phyloP scores from a whole-genome alignment of 2,113 vertebrate genomes.

The Varanus salvator region DNA sequence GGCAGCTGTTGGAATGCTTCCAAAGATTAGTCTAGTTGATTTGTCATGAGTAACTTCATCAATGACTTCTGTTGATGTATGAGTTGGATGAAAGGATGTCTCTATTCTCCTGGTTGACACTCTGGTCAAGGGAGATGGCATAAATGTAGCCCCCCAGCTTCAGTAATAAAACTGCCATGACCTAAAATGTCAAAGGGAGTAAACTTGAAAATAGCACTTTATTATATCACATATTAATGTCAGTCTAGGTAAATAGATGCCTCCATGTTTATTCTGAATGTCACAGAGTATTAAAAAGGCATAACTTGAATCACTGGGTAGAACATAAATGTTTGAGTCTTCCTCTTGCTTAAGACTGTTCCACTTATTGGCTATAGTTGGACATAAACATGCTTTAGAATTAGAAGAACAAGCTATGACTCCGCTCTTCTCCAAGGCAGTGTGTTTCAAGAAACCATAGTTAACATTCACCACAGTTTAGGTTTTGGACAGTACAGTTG shows the following conservation, averaged over 20 bases:
- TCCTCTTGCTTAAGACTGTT: not conserved
- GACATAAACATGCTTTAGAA: no score
- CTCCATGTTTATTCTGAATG: not conserved
- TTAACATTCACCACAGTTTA: no score
- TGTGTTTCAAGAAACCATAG: no score
- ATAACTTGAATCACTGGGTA: not conserved
- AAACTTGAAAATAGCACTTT: not conserved
- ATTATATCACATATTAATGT: not conserved
- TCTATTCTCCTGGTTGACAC: not conserved
- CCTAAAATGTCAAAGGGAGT: not conserved
- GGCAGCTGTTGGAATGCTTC: fast-evolving
- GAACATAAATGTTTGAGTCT: not conserved
- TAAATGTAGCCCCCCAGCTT: not conserved
- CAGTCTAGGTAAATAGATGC: not conserved
- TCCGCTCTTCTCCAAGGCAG: no score
- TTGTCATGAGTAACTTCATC: not conserved
- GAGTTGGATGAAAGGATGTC: not conserved
- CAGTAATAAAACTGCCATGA: not conserved
- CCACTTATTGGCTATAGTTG: not conserved
- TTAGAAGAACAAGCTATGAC: no score
- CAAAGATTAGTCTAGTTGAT: not conserved
- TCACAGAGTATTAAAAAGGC: not conserved
- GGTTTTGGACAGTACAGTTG: no score
- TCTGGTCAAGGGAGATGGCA: not conserved
- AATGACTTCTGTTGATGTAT: not conserved